These are phyloP conservation scores for Cordilura impudica DNA, from an alignment of 2,888 invertebrate genomes.

Conservation along the genomic window DNA sequence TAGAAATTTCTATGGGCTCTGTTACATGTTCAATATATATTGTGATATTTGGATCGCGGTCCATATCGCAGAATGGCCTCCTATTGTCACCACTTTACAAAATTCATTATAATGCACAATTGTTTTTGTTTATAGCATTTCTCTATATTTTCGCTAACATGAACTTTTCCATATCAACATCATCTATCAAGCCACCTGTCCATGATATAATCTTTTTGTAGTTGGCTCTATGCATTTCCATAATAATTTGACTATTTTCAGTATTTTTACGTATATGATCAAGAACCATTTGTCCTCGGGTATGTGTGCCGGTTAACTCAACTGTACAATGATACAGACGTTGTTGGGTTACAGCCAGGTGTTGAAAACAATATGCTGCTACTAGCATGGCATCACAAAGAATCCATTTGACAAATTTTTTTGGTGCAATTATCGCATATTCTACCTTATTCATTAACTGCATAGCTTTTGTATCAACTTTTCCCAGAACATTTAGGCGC, in stretches of 20 bases:
- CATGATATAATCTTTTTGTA: conserved; percentile 66
- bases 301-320: conserved; percentile 80
- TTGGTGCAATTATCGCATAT: conserved; percentile 63
- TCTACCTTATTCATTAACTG: conserved; percentile 79
- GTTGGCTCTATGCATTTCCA: conserved; percentile 61
- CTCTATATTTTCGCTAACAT: not conserved
- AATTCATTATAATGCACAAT: too few relatives aligned
- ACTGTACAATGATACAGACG: conserved; percentile 78
- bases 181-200: conserved; percentile 63
- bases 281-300: conserved; percentile 81
- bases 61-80: too few relatives aligned
- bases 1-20: too few relatives aligned
- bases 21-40: too few relatives aligned
- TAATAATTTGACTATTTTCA: conserved; percentile 64
- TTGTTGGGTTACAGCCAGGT: conserved; percentile 70
- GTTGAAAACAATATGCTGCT: conserved; percentile 77
- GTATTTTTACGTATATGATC: conserved; percentile 76
- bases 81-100: not conserved
- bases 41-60: too few relatives aligned
- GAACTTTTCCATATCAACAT: conserved; percentile 40
- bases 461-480: conserved; percentile 71
- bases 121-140: not conserved
- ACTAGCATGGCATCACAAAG: conserved; percentile 79
- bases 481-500: conserved; percentile 75
- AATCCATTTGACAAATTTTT: conserved; percentile 66